Percentiles rank a stretch among this genome's conserved stretches.
Conservation (phyloP, 1,140 invertebrate species). For the Acromyrmex charruanus region DNA sequence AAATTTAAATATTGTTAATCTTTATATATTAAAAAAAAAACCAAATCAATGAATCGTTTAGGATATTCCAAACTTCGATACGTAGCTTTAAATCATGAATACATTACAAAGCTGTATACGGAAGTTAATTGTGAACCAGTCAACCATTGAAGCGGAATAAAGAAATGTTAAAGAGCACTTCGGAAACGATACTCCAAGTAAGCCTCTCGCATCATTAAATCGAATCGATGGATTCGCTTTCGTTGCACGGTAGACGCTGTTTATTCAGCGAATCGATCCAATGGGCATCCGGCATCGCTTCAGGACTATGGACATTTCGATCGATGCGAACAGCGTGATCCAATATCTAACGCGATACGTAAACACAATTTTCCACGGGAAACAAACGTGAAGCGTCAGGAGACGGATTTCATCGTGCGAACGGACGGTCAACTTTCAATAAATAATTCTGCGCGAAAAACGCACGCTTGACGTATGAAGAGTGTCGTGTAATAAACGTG, state of each 20-base stretch:
- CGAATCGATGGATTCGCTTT: conserved; percentile 54
- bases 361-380: conserved; percentile 55
- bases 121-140: neutral
- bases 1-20: neutral
- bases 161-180: conserved; percentile 60
- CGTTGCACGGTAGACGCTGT: conserved; percentile 15
- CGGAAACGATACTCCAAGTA: conserved; percentile 23
- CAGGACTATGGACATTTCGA: conserved; percentile 48
- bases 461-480: neutral
- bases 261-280: conserved; percentile 54
- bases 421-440: conserved; percentile 30
- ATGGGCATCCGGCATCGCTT: neutral
- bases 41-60: neutral
- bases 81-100: neutral
- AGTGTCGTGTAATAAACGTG: conserved; percentile 27
- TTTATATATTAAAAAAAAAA: neutral
- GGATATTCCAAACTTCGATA: neutral
- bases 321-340: conserved; percentile 40
- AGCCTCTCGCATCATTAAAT: conserved; percentile 56
- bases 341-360: conserved; percentile 40
- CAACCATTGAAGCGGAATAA: conserved; percentile 38
- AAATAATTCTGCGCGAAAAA: conserved; percentile 30
- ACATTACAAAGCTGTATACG: neutral
- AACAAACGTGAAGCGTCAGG: conserved; percentile 16
- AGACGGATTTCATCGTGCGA: neutral